Percentiles rank a stretch among this genome's conserved stretches.
Conservation (phyloP, 2,113 vertebrate species). For the Alethe diademata region DNA sequence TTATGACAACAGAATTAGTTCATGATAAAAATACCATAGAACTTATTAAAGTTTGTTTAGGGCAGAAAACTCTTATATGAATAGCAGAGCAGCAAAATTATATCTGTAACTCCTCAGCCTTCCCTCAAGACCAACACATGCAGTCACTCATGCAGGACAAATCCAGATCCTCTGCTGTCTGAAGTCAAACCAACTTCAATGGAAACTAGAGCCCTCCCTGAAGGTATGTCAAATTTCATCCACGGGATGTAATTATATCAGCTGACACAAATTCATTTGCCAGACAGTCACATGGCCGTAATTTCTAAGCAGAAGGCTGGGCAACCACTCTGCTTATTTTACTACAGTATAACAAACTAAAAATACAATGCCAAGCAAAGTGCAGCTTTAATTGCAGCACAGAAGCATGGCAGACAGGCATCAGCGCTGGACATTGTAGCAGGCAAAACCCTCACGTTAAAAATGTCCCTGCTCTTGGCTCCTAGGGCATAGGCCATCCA, state of each 20-base stretch:
- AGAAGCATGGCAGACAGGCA: background rate
- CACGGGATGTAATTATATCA: background rate
- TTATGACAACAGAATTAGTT: background rate
- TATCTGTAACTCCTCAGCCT: background rate
- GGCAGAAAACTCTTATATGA: background rate
- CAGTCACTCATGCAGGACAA: background rate
- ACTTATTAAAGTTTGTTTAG: background rate
- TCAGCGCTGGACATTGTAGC: background rate
- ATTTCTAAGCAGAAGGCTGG: background rate
- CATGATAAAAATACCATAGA: background rate
- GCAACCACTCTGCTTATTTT: background rate
- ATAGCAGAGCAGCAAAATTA: background rate
- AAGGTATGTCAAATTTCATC: background rate
- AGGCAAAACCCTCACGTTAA: background rate
- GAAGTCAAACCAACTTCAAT: background rate
- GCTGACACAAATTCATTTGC: background rate
- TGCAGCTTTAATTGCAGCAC: background rate
- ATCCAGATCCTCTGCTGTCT: background rate
- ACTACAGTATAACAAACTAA: background rate
- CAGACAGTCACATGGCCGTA: background rate
- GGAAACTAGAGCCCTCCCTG: background rate
- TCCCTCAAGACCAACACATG: background rate
- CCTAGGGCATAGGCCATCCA: background rate
- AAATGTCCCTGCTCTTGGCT: background rate
- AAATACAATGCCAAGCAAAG: background rate